A percentile compares a stretch with the other conserved stretches of the same genome.
phyloP scores from a whole-genome alignment of 1,140 invertebrate species.

The Bombus waltoni region DNA sequence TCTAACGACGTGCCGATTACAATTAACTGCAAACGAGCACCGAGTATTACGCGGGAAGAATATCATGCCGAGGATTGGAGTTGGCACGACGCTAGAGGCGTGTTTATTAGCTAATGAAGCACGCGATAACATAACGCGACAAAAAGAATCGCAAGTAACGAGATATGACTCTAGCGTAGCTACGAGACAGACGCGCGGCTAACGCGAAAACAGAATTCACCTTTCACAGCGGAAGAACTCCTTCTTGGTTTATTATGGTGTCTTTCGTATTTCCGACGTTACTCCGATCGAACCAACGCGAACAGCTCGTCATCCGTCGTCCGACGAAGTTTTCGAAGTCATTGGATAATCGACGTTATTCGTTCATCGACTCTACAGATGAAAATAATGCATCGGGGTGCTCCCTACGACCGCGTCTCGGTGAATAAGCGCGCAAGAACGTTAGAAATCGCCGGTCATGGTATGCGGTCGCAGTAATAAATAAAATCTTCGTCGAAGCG shows the following conservation, averaged over 20 bases:
- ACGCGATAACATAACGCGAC: neutral
- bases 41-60: neutral
- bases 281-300: too few relatives aligned
- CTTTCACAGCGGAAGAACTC: neutral
- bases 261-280: too few relatives aligned
- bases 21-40: constrained; percentile 26
- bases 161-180: too few relatives aligned
- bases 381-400: too few relatives aligned
- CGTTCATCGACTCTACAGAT: too few relatives aligned
- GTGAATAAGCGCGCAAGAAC: neutral
- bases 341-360: too few relatives aligned
- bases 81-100: constrained; percentile 2
- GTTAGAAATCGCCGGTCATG: constrained; percentile 45
- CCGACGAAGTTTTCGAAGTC: too few relatives aligned
- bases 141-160: constrained; percentile 48
- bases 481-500: neutral
- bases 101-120: constrained; percentile 70
- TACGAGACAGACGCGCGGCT: too few relatives aligned
- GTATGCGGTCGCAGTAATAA: neutral
- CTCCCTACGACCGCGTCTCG: too few relatives aligned
- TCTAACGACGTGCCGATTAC: neutral
- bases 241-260: too few relatives aligned
- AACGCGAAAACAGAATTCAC: neutral
- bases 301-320: too few relatives aligned
- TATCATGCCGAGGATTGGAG: constrained; percentile 6